Base-by-base conservation (phyloP, 2,797 vertebrate genomes). In the Psittacula echo region DNA sequence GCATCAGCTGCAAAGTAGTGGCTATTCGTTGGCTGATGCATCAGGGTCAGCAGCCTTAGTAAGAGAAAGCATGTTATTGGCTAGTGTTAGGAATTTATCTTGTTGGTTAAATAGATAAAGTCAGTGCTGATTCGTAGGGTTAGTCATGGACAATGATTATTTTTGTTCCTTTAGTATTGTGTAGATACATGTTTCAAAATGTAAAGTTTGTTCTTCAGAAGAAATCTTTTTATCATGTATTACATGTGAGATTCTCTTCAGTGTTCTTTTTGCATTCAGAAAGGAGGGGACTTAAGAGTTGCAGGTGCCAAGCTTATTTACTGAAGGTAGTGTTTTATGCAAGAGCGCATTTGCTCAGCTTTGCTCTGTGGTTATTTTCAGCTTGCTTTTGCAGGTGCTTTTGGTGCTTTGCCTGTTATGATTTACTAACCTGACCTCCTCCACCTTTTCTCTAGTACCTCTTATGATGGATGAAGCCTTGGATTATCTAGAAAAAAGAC, bases 381-480 rank as follows among this genome's bases (percentile, higher is more conserved):
- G 60, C 23, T 82, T 85, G 30, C 47, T 61, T 70, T 15, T 76
- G 22, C 18, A 14, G 13, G 15, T 82, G 67, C 15, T 88, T 75
- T 81, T 73, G 24, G 26, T 82, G 76, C 51, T 74, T 70, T 67
- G 13, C 51, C 16, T 86, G 3, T 73, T 94, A 13, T 0, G 48
- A 64, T 88, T 44, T 71, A 27, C 47, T 95, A 83, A 96, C n/a
- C 11, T 87, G 47, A 66, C 10, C 30, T 87, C 12, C 13, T 73
- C 11, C 11, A 45, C 24, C 5, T 93, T 92, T 96, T 74, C 48
- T 97, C 42, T 97, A 99, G 99, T 99, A 96, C 99, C 99, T 83
- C 97, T 98, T 74, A 99, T 99, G 99, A 98, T 99, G 98, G 98
- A 99, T 94, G 99, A 99, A 98, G 98, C 99, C 44, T 97, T 99